phyloP scores from a whole-genome alignment of 2,797 vertebrate genomes.

The Spizella passerina region DNA sequence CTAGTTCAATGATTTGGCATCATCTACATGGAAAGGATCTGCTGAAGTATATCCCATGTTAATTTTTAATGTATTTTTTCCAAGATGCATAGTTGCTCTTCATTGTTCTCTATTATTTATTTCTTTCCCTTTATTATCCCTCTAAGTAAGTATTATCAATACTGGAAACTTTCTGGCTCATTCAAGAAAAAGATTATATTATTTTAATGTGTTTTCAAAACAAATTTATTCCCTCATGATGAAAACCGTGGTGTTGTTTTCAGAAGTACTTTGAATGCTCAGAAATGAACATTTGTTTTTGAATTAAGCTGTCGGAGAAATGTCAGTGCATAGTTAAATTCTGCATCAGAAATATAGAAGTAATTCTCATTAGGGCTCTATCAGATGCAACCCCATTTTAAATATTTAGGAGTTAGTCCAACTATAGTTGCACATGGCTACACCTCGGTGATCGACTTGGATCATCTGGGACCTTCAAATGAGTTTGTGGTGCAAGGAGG shows the following conservation, averaged over 20 bases:
- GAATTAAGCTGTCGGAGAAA: background rate
- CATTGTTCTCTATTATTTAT: background rate
- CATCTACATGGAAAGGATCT: background rate
- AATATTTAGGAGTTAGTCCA: background rate
- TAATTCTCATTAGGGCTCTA: background rate
- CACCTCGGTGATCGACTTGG: background rate
- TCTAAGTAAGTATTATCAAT: background rate
- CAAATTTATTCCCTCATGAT: background rate
- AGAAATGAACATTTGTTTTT: background rate
- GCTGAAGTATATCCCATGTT: background rate
- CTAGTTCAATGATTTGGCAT: background rate
- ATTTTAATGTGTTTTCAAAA: background rate
- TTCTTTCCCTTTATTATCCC: background rate
- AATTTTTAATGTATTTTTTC: background rate
- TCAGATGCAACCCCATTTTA: background rate
- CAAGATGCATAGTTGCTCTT: background rate
- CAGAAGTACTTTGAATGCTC: background rate
- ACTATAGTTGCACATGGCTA: background rate
- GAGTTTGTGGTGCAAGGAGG: background rate
- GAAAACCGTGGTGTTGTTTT: background rate
- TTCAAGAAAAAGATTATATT: background rate
- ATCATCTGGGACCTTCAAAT: background rate
- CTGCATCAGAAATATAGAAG: fast-evolving
- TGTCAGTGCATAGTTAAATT: background rate
- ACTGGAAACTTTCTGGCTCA: background rate